Evolutionary conservation across 2,888 invertebrate genomes (phyloP).

Genomic region (Heliconius sara): DNA sequence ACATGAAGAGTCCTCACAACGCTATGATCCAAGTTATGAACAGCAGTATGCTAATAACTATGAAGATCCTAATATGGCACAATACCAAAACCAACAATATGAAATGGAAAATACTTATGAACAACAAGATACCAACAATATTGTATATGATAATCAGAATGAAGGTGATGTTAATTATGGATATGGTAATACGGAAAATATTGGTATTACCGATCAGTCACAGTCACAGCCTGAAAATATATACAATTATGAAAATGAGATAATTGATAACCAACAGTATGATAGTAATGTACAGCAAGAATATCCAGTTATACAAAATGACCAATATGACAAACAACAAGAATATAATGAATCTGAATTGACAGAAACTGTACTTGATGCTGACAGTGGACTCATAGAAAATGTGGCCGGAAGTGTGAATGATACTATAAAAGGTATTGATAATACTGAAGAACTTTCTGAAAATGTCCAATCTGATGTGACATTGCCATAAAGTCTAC

Average conservation of each 20-base stretch:
- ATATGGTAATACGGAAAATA: slow-evolving; percentile 22
- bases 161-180: slow-evolving; percentile 27
- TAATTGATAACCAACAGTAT: slow-evolving; percentile 45
- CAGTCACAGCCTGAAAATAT: slow-evolving; percentile 35
- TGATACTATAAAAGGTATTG: slow-evolving; percentile 30
- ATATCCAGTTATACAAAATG: slow-evolving; percentile 25
- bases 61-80: slow-evolving; percentile 25
- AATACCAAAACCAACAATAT: slow-evolving; percentile 47
- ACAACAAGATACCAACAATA: slow-evolving; percentile 31
- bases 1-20: slow-evolving; percentile 63
- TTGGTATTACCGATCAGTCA: slow-evolving; percentile 27
- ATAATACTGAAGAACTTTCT: slow-evolving; percentile 8
- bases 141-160: slow-evolving; percentile 36
- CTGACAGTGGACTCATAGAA: slow-evolving; percentile 57
- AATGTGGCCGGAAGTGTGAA: slow-evolving; percentile 41
- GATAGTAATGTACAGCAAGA: slow-evolving; percentile 32
- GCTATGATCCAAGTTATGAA: slow-evolving; percentile 68
- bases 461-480: slow-evolving; percentile 16
- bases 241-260: slow-evolving; percentile 40
- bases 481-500: neutral
- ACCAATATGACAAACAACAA: slow-evolving; percentile 40
- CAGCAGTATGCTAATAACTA: slow-evolving; percentile 60
- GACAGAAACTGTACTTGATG: slow-evolving; percentile 54
- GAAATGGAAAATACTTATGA: slow-evolving; percentile 51
- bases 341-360: slow-evolving; percentile 37